phyloP scores from a whole-genome alignment of 92 coral and sea anemone genomes.

The Epizoanthus illoricatus region DNA sequence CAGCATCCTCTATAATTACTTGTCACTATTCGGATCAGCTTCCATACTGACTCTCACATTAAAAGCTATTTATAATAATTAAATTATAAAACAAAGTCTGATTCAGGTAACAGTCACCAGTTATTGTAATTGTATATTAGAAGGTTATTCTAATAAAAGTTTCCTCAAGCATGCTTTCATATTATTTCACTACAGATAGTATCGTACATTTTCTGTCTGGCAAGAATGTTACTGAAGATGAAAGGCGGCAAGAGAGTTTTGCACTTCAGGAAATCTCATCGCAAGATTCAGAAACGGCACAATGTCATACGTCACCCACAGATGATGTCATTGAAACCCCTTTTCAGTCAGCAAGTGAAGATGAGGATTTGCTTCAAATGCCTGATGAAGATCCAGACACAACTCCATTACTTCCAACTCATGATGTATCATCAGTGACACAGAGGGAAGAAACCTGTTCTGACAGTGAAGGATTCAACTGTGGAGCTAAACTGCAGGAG shows the following conservation, averaged over 20 bases:
- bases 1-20: no score
- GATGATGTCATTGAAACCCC: not conserved
- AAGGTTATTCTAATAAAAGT: no score
- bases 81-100: no score
- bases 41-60: no score
- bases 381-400: slow-evolving; percentile 8
- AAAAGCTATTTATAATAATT: no score
- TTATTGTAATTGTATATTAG: no score
- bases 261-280: not conserved
- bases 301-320: not conserved
- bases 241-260: not conserved
- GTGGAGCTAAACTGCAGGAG: slow-evolving; percentile 51
- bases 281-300: not conserved
- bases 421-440: not conserved
- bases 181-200: slow-evolving; percentile 51
- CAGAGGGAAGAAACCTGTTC: not conserved
- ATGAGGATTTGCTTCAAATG: slow-evolving; percentile 38
- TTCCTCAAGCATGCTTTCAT: not conserved
- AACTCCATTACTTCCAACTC: slow-evolving; percentile 9
- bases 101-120: no score
- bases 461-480: slow-evolving; percentile 18
- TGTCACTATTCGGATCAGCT: no score
- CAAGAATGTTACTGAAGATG: slow-evolving; percentile 15
- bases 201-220: slow-evolving; percentile 73
- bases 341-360: slow-evolving; percentile 7